Evolutionary conservation across 2,797 vertebrate species (phyloP).

Genomic region (Muraenolepis orangiensis): DNA sequence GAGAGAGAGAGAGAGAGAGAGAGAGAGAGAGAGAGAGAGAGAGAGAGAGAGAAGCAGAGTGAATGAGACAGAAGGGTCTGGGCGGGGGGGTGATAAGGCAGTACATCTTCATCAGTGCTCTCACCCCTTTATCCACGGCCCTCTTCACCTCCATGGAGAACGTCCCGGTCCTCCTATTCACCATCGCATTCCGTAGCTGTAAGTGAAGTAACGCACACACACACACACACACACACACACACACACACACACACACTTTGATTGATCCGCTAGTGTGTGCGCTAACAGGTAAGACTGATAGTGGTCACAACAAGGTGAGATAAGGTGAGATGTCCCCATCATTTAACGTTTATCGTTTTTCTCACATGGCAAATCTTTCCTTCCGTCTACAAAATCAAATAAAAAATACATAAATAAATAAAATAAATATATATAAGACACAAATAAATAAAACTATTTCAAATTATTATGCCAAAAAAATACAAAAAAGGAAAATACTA

Average conservation of each 20-base stretch:
- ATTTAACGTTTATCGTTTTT: neutral
- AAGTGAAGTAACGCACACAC: slow-evolving; percentile 25
- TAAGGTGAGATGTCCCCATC: neutral
- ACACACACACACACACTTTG: neutral
- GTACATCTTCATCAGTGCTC: slow-evolving; percentile 40
- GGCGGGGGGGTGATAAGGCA: neutral
- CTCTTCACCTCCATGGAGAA: slow-evolving; percentile 99
- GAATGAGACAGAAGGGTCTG: neutral
- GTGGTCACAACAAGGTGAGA: slow-evolving; percentile 13
- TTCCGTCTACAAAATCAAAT: neutral
- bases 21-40: slow-evolving; percentile 4
- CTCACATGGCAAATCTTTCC: neutral
- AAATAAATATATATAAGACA: neutral
- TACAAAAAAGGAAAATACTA: no score
- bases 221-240: neutral
- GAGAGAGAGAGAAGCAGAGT: slow-evolving; percentile 19
- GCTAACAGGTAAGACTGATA: neutral
- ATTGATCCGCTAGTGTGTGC: slow-evolving; percentile 17
- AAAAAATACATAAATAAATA: neutral
- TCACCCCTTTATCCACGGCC: slow-evolving; percentile 97
- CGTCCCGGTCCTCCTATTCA: slow-evolving; percentile 93
- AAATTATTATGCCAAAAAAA: neutral
- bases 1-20: slow-evolving; percentile 23
- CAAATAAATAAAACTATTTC: neutral
- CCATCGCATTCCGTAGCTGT: slow-evolving; percentile 95